Percentiles rank a stretch among this genome's conserved stretches.
phyloP scores from a whole-genome alignment of 2,888 invertebrate genomes.

The Epirrhoe tristata region DNA sequence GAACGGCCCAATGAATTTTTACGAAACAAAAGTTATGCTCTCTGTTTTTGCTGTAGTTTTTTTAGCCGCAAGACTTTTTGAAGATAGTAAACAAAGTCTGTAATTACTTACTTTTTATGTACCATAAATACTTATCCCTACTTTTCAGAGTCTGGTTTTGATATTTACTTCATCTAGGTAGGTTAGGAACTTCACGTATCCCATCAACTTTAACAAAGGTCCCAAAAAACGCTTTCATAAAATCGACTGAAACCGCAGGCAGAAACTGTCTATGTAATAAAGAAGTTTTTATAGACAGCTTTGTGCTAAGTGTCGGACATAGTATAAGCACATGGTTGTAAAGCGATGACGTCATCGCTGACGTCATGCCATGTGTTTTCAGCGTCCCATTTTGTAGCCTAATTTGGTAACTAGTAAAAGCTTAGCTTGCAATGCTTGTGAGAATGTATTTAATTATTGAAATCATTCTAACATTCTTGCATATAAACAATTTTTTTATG shows the following conservation, averaged over 20 bases:
- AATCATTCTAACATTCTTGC: no score
- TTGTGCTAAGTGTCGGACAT: no score
- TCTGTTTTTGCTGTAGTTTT: constrained; percentile 36
- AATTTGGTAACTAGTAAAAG: constrained; percentile 11
- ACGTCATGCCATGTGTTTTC: constrained; percentile 29
- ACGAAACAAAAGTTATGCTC: constrained; percentile 44
- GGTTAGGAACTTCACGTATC: no score
- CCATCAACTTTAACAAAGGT: no score
- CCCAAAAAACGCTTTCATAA: no score
- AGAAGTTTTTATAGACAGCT: no score
- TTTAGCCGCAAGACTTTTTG: constrained; percentile 29
- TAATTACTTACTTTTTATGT: background rate
- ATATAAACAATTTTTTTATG: no score
- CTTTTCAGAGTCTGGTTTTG: background rate
- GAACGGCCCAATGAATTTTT: constrained; percentile 47
- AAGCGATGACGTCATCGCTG: constrained; percentile 25
- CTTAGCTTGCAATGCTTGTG: no score
- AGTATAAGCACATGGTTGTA: no score
- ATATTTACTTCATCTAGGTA: background rate
- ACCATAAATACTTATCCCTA: background rate
- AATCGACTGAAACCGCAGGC: no score
- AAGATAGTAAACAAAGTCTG: constrained; percentile 20
- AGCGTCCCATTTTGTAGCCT: constrained; percentile 17
- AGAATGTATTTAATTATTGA: no score
- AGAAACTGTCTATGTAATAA: no score